Percentiles rank a stretch among this genome's conserved stretches.
Conservation (phyloP, 1,140 invertebrate species). For the Heliothis subflexa region DNA sequence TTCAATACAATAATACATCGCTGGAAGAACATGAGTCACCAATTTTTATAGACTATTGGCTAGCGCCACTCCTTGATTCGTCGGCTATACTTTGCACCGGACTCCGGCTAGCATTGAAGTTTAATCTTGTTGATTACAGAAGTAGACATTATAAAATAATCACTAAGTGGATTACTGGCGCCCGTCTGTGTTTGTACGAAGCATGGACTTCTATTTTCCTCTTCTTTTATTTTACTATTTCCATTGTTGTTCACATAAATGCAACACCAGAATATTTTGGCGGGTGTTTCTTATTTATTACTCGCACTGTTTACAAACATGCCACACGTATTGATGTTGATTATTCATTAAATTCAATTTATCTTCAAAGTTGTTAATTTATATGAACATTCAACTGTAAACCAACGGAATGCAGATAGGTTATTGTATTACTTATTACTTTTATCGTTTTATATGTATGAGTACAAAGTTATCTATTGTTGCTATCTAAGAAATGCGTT, state of each 20-base stretch:
- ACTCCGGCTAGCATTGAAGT: slow-evolving; percentile 45
- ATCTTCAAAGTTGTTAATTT: background rate
- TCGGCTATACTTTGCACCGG: slow-evolving; percentile 40
- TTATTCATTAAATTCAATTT: background rate
- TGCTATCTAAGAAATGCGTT: too few relatives aligned
- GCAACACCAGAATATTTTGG: background rate
- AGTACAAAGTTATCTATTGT: too few relatives aligned
- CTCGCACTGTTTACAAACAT: background rate
- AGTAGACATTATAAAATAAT: slow-evolving; percentile 48
- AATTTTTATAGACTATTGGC: slow-evolving; percentile 58
- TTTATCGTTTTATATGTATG: too few relatives aligned
- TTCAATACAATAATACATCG: slow-evolving; percentile 46
- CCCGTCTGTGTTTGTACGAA: slow-evolving; percentile 35
- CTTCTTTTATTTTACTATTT: slow-evolving; percentile 30
- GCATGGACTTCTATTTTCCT: slow-evolving; percentile 18
- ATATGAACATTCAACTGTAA: background rate
- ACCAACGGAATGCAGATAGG: background rate
- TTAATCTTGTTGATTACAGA: slow-evolving; percentile 54
- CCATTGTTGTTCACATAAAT: background rate
- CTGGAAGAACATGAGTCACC: slow-evolving; percentile 46
- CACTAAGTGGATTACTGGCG: slow-evolving; percentile 47
- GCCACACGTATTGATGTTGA: background rate
- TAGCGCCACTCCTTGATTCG: slow-evolving; percentile 65
- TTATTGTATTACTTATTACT: background rate
- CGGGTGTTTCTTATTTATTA: slow-evolving; percentile 7